Evolutionary conservation across 2,888 invertebrate species (phyloP), one percentile per base, ranked within the genome.

Genomic region (Nysson spinosus): DNA sequence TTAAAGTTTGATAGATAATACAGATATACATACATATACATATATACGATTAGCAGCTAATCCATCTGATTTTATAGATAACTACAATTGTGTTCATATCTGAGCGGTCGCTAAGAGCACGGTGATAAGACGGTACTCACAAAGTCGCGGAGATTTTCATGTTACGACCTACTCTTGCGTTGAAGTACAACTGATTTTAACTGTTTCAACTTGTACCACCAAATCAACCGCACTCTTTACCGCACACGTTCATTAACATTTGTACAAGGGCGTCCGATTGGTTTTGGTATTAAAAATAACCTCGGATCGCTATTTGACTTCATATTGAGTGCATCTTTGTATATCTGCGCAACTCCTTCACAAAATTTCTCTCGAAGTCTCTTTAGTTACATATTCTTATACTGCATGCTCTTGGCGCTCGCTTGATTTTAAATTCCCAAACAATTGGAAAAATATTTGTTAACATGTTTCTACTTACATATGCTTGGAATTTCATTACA

Each of bases 201-300:
- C 19, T 17, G n/a, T 32, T 32, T 14, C 14, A 34, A 44, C 14
- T 42, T 7, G 56, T 57, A 62, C 69, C 63, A 40, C 54, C 51
- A 37, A 37, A 56, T 52, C 51, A 20, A 75, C 57, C 70, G 63
- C 50, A 67, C 74, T 71, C 64, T 62, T 64, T 30, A 51, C 61
- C 56, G 61, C 60, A 44, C 70, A 66, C 57, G 42, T 64, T 70
- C 51, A 50, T 63, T 68, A 60, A 70, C 49, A 60, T 76, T 76
- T 78, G 50, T 72, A 78, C 75, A 76, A 60, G 44, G 62, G 78
- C 76, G 81, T 79, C 87, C 87, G 87, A 86, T 86, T 85, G 87
- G 87, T 87, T 84, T 85, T 87, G 85, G 86, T 87, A 87, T 86
- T 87, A 87, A 87, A 87, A 87, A 87, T 87, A 86, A 87, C 87